A percentile compares a stretch with the other conserved stretches of the same genome.
These are phyloP conservation scores for Caranx ignobilis DNA, from an alignment of 2,113 vertebrate species.

Conservation along the genomic window DNA sequence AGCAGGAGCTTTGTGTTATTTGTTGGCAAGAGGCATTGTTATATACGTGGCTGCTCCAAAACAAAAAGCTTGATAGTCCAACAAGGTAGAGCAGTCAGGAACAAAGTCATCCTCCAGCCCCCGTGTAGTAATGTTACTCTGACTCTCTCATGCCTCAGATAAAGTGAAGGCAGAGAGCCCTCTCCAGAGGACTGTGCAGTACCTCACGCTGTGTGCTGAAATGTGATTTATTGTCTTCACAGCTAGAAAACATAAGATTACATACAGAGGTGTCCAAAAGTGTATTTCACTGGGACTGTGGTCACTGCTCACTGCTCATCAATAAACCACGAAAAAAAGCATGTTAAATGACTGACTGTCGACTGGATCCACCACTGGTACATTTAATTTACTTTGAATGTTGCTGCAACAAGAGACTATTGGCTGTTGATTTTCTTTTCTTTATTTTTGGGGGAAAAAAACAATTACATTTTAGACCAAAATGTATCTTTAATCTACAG, in stretches of 20 bases:
- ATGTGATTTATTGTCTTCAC: constrained; percentile 44
- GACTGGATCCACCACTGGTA: background rate
- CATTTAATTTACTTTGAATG: background rate
- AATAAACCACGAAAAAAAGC: constrained; percentile 6
- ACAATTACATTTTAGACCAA: constrained; percentile 4
- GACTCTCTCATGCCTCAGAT: constrained; percentile 27
- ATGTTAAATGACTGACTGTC: background rate
- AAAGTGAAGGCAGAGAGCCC: constrained; percentile 33
- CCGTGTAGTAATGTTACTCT: constrained; percentile 28
- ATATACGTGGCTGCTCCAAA: constrained; percentile 46
- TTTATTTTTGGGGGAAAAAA: background rate
- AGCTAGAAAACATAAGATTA: constrained; percentile 6
- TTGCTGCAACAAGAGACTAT: background rate
- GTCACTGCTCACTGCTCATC: background rate
- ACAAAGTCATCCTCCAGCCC: constrained; percentile 44
- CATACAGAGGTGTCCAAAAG: background rate
- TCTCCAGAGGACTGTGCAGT: background rate
- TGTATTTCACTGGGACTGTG: too few relatives aligned
- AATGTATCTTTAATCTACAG: background rate
- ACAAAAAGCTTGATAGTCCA: constrained; percentile 52
- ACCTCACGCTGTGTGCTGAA: background rate
- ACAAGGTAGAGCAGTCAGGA: constrained; percentile 26
- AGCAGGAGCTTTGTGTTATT: constrained; percentile 46
- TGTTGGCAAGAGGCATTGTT: constrained; percentile 40
- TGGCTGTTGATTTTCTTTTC: too few relatives aligned